These are phyloP conservation scores for Brachionus manjavacas DNA, from an alignment of 1,140 invertebrate genomes.

Conservation along the genomic window DNA sequence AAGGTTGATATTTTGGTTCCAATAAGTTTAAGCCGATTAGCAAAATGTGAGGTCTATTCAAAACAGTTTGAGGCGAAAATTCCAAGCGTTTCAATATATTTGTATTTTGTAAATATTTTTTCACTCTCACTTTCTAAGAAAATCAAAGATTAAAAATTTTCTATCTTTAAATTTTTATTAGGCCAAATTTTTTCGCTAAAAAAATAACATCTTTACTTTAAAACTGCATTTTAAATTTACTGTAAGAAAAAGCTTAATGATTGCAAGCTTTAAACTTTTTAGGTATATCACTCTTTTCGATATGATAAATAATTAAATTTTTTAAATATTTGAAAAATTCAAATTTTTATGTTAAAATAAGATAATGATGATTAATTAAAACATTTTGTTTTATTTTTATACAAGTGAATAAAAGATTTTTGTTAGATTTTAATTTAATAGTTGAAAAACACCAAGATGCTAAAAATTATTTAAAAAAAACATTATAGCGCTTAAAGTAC, in stretches of 20 bases:
- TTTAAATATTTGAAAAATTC: no score
- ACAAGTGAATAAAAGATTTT: not conserved
- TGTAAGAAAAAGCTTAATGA: no score
- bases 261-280: no score
- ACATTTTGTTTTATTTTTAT: not conserved
- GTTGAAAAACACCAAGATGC: no score
- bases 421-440: not conserved
- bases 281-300: no score
- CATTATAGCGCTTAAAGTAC: not conserved
- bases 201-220: not conserved
- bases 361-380: no score
- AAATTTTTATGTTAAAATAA: no score
- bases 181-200: not conserved
- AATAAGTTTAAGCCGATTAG: not conserved
- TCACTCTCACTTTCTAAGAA: not conserved
- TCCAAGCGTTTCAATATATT: not conserved
- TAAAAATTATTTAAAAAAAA: no score
- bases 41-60: not conserved
- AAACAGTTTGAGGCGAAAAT: conserved; percentile 7
- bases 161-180: not conserved
- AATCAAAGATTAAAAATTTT: not conserved
- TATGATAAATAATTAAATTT: no score
- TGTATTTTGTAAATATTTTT: not conserved
- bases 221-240: not conserved
- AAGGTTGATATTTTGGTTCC: conserved; percentile 35